These are phyloP conservation scores for Octodon degus DNA, from an alignment of 2,113 vertebrate genomes.

Conservation along the genomic window DNA sequence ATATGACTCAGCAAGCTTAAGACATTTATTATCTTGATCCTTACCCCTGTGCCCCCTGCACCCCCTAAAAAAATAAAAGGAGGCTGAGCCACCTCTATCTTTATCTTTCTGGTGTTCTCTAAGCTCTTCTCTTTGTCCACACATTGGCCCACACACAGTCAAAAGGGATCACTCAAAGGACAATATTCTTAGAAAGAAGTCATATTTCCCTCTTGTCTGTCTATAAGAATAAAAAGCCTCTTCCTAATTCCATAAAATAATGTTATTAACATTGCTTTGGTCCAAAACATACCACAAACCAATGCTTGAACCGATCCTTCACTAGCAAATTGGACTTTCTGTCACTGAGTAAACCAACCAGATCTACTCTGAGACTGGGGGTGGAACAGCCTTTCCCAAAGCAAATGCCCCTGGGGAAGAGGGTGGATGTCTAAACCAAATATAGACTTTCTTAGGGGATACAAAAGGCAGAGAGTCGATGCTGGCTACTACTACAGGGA, in stretches of 20 bases:
- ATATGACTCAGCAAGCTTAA: not conserved
- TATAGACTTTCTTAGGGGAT: not conserved
- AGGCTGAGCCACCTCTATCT: not conserved
- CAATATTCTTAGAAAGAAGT: not conserved
- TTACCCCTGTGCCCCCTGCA: not conserved
- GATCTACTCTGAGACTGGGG: not conserved
- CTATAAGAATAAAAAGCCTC: not conserved
- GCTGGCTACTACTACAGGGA: not conserved
- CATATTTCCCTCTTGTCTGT: not conserved
- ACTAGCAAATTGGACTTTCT: not conserved
- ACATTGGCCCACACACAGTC: not conserved
- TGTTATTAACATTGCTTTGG: not conserved
- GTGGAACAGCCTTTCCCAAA: not conserved
- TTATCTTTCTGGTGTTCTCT: not conserved
- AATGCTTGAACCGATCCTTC: not conserved
- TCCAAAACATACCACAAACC: not conserved
- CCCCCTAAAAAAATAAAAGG: not conserved
- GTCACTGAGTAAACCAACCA: not conserved
- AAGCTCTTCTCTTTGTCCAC: not conserved
- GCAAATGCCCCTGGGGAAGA: not conserved
- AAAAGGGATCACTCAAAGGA: not conserved
- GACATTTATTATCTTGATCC: not conserved
- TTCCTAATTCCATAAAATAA: not conserved
- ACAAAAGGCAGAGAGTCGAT: not conserved
- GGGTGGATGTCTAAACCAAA: not conserved